Base-by-base conservation (phyloP, 1,140 invertebrate species). In the Homarus americanus region DNA sequence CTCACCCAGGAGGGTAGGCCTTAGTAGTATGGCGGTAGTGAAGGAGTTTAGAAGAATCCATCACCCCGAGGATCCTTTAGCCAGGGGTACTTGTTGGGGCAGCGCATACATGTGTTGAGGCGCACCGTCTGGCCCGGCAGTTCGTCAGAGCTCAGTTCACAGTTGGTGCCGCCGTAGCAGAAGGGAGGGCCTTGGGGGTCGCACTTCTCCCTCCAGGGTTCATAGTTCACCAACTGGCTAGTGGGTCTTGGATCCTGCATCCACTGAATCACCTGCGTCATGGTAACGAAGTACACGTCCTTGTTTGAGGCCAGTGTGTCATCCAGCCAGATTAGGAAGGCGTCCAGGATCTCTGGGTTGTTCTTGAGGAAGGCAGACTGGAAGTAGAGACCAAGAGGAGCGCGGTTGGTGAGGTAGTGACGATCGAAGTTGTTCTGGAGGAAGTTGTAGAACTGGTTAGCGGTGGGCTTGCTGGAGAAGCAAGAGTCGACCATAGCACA, bases 401-500 rank as follows among this genome's bases (percentile, higher is more conserved):
- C 98, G 72, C 98, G 96, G 94, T 99, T 99, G 93, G 98, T 97
- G 93, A 98, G 96, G 95, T 99, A 99, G 94, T 99, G 98, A 58
- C 98, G 96, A 93, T 99, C 97, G 94, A 99, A 98, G 93, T 99
- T 99, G 95, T 99, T 98, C 93, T 98, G 98, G 5, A 99, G 95
- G 96, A 99, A 99, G 94, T 98, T 98, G 95, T 98, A 98, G 95
- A 99, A 98, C 94, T 98, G 98, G 93, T 99, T 98, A 32, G 98
- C 97, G 41, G 96, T 97, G 17, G 98, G 95, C 93, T 98, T 98
- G 94, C 98, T 98, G 87, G 97, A 98, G 87, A 93, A 93, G 95
- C 98, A 99, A 36, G 97, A 98, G 94, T 99, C 98, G 1, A 99
- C 98, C 98, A 99, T 99, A 92, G 98, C 97, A 93, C 98, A 99